Percentiles rank a stretch among this genome's conserved stretches.
These are phyloP conservation scores for Homarus americanus DNA, from an alignment of 1,140 invertebrate genomes.

Conservation along the genomic window DNA sequence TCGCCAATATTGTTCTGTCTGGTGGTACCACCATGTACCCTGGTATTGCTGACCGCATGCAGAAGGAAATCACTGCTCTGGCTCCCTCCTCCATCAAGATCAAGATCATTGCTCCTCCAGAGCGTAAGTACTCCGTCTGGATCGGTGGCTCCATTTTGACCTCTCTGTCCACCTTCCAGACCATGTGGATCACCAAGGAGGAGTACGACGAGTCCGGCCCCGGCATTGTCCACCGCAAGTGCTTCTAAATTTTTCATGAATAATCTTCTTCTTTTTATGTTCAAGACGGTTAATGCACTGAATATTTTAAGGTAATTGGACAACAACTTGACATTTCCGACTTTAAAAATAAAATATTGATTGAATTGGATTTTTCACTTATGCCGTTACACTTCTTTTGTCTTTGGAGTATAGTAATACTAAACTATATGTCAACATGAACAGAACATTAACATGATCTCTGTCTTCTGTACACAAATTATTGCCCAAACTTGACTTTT, in stretches of 20 bases:
- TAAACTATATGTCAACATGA: too few relatives aligned
- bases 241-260: constrained; percentile 81
- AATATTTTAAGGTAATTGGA: too few relatives aligned
- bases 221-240: constrained; percentile 82
- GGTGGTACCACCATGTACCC: constrained; percentile 84
- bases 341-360: too few relatives aligned
- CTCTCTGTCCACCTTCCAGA: constrained; percentile 61
- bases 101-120: constrained; percentile 79
- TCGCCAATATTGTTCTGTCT: constrained; percentile 85
- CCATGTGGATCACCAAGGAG: constrained; percentile 66
- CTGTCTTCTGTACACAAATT: too few relatives aligned
- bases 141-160: constrained; percentile 64
- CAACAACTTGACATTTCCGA: too few relatives aligned
- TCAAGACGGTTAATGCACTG: too few relatives aligned
- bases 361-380: too few relatives aligned
- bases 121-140: constrained; percentile 70
- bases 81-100: constrained; percentile 83
- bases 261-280: too few relatives aligned
- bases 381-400: too few relatives aligned
- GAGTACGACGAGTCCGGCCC: constrained; percentile 75
- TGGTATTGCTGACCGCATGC: constrained; percentile 82
- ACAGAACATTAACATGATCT: too few relatives aligned
- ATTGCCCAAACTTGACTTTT: too few relatives aligned
- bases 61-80: constrained; percentile 82
- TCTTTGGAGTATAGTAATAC: too few relatives aligned